A percentile compares a stretch with the other conserved stretches of the same genome.
These are phyloP conservation scores for Agrochola macilenta DNA, from an alignment of 2,888 invertebrate genomes.

Conservation along the genomic window DNA sequence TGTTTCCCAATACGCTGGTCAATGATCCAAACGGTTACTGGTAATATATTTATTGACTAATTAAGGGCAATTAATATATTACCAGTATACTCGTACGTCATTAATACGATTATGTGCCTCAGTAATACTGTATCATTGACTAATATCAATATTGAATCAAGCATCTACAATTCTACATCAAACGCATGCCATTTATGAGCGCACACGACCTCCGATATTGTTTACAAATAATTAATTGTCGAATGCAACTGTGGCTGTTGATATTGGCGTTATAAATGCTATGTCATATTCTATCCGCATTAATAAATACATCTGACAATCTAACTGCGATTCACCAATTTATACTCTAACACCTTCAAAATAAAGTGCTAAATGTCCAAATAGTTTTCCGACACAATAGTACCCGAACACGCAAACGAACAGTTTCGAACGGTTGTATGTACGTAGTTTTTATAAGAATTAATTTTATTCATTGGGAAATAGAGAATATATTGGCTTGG, in stretches of 20 bases:
- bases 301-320: conserved; percentile 75
- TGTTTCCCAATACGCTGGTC: conserved; percentile 44
- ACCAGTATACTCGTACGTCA: conserved; percentile 43
- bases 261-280: conserved; percentile 88
- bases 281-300: conserved; percentile 80
- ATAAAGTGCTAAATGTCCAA: conserved; percentile 61
- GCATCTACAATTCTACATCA: conserved; percentile 67
- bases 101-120: conserved; percentile 57
- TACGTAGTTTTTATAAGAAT: conserved; percentile 84
- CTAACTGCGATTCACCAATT: conserved; percentile 55
- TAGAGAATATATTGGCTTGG: conserved; percentile 89
- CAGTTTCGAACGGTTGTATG: conserved; percentile 81
- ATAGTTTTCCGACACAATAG: conserved; percentile 44
- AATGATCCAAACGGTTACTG: conserved; percentile 38
- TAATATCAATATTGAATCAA: conserved; percentile 75
- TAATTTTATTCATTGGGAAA: conserved; percentile 88
- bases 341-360: conserved; percentile 56
- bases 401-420: conserved; percentile 58
- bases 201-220: conserved; percentile 82
- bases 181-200: conserved; percentile 80
- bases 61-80: conserved; percentile 61
- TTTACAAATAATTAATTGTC: conserved; percentile 90
- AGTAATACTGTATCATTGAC: conserved; percentile 63
- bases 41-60: conserved; percentile 49
- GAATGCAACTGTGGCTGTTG: conserved; percentile 87